A percentile compares a stretch with the other conserved stretches of the same genome.
Evolutionary conservation across 2,113 vertebrate species (phyloP).

Genomic region (Octodon degus): DNA sequence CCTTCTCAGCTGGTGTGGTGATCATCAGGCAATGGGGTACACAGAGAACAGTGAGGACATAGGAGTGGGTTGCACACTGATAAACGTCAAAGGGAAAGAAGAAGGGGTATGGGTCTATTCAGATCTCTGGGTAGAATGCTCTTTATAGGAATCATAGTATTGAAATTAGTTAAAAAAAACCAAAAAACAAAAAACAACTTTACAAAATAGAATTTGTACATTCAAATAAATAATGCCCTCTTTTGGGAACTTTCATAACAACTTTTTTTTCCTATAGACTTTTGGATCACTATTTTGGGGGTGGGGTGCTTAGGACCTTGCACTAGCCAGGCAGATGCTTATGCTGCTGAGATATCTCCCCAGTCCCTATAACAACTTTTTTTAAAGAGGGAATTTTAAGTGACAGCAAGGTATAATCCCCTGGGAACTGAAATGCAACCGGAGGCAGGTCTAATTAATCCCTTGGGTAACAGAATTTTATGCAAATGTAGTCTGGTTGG

Average conservation of each 20-base stretch:
- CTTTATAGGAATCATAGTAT: neutral
- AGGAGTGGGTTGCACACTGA: neutral
- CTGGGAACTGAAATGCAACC: neutral
- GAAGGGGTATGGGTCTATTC: neutral
- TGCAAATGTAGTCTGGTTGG: neutral
- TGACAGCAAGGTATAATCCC: neutral
- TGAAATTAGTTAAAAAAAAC: neutral
- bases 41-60: neutral
- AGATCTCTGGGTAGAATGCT: conserved; percentile 24
- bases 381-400: neutral
- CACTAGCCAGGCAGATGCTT: too few relatives aligned
- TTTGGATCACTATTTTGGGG: too few relatives aligned
- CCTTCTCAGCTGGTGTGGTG: neutral
- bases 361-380: too few relatives aligned
- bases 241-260: neutral
- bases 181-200: neutral
- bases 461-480: conserved; percentile 11
- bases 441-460: neutral
- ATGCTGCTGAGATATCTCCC: too few relatives aligned
- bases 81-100: neutral
- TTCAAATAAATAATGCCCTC: conserved; percentile 14
- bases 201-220: neutral
- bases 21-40: neutral
- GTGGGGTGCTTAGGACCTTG: too few relatives aligned
- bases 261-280: neutral